phyloP scores from a whole-genome alignment of 2,113 vertebrate genomes.

The Phrynocephalus versicolor region DNA sequence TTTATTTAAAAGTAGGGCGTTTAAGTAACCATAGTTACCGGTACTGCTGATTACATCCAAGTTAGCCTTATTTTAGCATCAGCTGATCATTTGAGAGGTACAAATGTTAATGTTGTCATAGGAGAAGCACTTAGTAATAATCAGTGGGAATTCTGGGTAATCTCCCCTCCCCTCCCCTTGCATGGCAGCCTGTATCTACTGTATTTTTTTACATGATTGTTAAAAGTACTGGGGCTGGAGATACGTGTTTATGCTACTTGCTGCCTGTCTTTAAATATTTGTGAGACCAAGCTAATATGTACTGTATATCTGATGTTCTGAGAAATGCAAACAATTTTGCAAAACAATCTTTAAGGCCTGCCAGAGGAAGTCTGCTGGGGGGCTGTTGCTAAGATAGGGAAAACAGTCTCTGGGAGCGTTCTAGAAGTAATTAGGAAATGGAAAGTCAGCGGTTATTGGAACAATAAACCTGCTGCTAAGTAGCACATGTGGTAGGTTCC shows the following conservation, averaged over 20 bases:
- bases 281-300: background rate
- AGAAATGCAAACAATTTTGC: background rate
- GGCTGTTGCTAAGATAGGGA: background rate
- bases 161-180: background rate
- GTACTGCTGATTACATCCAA: background rate
- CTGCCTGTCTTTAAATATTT: background rate
- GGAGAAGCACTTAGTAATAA: background rate
- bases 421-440: background rate
- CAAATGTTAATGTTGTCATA: background rate
- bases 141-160: background rate
- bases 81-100: background rate
- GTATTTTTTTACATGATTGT: background rate
- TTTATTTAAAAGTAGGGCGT: background rate
- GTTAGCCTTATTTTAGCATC: background rate
- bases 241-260: background rate
- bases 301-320: background rate
- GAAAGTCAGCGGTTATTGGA: background rate
- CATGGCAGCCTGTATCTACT: background rate
- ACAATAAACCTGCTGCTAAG: conserved; percentile 48
- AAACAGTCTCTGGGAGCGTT: background rate
- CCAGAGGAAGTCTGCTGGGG: background rate
- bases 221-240: background rate
- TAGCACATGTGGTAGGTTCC: conserved; percentile 15
- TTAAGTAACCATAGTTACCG: background rate
- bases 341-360: background rate